Evolutionary conservation across 2,797 vertebrate species (phyloP), one percentile per base, ranked within the genome.

Genomic region (Erithacus rubecula): DNA sequence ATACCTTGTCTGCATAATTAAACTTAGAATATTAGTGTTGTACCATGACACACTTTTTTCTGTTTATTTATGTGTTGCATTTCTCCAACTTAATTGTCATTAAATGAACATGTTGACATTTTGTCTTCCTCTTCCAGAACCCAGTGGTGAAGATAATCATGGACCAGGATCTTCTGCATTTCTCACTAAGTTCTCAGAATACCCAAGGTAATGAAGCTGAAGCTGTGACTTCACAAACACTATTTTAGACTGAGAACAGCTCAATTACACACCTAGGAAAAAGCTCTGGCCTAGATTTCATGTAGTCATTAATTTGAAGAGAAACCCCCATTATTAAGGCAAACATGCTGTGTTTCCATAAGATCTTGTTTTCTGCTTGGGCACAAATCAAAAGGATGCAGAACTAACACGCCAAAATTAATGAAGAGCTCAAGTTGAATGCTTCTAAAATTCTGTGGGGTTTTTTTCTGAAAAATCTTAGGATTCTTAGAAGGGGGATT

Each of bases 141-240:
- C 89, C 59, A 88, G 70, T 70, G 91, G 79, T 16, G 93, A 94
- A 88, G 94, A 91, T 9, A 87, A 58, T 82, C 32, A 55, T 17
- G 93, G 70, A 20, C 43, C 51, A 55, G 81, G 43, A 30, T 55
- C 89, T 91, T 91, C 87, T 84, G 94, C 56, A 46, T 67, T 58
- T 83, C 46, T 67, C n/a, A 74, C 71, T 22, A 87, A 83, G 51
- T 93, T 43, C 76, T 88, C 96, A 37, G 96, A 97, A 88, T 90
- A 94, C 17, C 67, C 94, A 1, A 96, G 97, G 97, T 97, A 96
- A 86, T 29, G 47, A 80, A 90, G 27, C 32, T 76, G 36, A 46
- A 86, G n/a, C 41, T 82, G 22, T 56, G 64, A 34, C 46, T 89
- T 72, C 58, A 68, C 22, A 71, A 77, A 36, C 23, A 4, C 12